Evolutionary conservation across 2,113 vertebrate species (phyloP).

Genomic region (Chloroceryle aenea): DNA sequence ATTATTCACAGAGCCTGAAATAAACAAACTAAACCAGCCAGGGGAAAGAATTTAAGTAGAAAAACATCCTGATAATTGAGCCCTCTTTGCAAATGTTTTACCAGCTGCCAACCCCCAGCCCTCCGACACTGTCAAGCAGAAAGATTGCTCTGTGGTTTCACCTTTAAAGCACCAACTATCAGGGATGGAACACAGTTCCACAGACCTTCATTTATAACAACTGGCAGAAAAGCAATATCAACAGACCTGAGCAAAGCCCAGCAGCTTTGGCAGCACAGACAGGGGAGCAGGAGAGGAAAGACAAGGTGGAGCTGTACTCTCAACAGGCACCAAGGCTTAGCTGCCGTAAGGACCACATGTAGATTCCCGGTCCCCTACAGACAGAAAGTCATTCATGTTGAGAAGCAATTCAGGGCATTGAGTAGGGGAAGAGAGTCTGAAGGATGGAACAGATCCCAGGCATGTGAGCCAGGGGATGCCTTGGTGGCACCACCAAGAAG

Average conservation of each 20-base stretch:
- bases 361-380: not conserved
- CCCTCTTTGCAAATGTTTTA: not conserved
- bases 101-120: not conserved
- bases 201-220: not conserved
- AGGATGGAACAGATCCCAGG: not conserved
- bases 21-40: slow-evolving; percentile 6
- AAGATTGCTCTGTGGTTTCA: not conserved
- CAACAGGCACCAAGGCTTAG: not conserved
- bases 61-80: not conserved
- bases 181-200: not conserved
- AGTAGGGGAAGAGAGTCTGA: not conserved
- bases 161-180: not conserved
- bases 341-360: not conserved
- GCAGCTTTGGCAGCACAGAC: accelerated
- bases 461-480: not conserved
- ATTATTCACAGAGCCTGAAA: not conserved
- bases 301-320: not conserved
- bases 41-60: slow-evolving; percentile 13
- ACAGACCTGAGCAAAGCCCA: not conserved
- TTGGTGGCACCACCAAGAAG: not conserved
- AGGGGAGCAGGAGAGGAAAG: not conserved
- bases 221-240: not conserved
- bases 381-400: accelerated
- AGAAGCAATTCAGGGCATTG: not conserved
- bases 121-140: not conserved